These are phyloP conservation scores for Okapia johnstoni DNA, from an alignment of 2,113 vertebrate genomes.

Conservation along the genomic window DNA sequence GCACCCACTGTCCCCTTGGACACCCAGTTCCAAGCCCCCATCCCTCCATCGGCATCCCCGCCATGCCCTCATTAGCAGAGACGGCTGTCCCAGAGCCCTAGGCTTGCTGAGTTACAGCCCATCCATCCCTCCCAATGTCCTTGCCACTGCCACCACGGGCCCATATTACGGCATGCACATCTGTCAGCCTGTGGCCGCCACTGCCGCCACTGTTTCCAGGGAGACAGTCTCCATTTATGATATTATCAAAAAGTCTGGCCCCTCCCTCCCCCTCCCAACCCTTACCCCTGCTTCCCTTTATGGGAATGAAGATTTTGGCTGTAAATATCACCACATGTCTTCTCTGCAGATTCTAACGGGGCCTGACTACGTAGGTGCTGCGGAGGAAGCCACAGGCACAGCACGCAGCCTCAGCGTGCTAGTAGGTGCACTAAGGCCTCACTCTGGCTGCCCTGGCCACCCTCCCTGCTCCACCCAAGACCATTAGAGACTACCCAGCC, in stretches of 20 bases:
- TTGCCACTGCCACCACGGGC: not conserved
- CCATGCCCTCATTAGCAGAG: not conserved
- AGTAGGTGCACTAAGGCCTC: too few relatives aligned
- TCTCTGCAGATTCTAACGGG: not conserved
- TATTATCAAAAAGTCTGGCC: slow-evolving; percentile 54
- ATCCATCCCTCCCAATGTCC: slow-evolving; percentile 3
- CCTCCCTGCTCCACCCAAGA: not conserved
- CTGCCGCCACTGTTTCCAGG: slow-evolving; percentile 41
- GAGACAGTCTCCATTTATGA: slow-evolving; percentile 55
- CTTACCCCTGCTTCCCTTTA: not conserved
- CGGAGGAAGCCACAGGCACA: fast-evolving
- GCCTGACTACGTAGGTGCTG: not conserved
- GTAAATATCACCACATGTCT: slow-evolving; percentile 51
- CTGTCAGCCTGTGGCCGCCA: slow-evolving; percentile 41
- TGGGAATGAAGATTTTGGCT: not conserved
- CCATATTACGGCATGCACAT: not conserved
- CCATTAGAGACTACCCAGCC: not conserved
- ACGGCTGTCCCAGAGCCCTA: not conserved
- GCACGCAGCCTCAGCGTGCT: fast-evolving
- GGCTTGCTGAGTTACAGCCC: slow-evolving; percentile 47
- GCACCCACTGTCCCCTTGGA: not conserved
- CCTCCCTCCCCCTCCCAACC: not conserved
- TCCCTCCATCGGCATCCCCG: not conserved
- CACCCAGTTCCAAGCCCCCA: not conserved
- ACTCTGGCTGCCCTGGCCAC: not conserved